Percentiles rank a stretch among this genome's conserved stretches.
phyloP scores from a whole-genome alignment of 2,797 vertebrate species.

The Leptodactylus fallax region DNA sequence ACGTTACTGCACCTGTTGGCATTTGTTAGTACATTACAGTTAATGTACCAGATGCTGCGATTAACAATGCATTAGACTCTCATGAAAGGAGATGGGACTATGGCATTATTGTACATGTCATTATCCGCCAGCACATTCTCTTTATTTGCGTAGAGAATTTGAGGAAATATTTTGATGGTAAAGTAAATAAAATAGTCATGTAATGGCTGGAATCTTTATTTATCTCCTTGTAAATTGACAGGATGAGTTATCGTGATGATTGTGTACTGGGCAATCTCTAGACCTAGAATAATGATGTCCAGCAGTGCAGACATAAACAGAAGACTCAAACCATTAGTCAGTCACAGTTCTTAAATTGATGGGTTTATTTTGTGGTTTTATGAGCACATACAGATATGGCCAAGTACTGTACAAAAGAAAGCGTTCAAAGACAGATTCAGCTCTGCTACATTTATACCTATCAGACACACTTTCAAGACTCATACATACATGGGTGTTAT shows the following conservation, averaged over 20 bases:
- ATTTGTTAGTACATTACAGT: constrained; percentile 29
- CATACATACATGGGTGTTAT: no score
- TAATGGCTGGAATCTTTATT: background rate
- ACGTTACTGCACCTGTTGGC: constrained; percentile 32
- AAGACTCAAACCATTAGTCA: background rate
- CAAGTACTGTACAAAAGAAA: background rate
- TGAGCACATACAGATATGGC: background rate
- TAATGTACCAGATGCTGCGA: constrained; percentile 30
- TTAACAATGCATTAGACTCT: constrained; percentile 41
- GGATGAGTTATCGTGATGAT: constrained; percentile 6
- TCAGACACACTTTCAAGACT: background rate
- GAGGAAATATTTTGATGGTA: constrained; percentile 19
- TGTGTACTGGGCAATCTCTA: background rate
- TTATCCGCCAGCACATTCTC: background rate
- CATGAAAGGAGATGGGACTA: constrained; percentile 15
- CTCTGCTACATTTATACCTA: background rate
- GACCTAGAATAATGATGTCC: constrained; percentile 22
- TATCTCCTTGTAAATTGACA: background rate
- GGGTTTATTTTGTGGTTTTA: background rate
- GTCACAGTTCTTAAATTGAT: background rate
- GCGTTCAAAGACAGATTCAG: background rate
- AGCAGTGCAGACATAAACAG: background rate
- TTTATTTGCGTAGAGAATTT: constrained; percentile 12
- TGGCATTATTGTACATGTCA: constrained; percentile 23
- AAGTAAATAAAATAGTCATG: background rate